Conservation (phyloP, 2,888 invertebrate species). For the Cosmorhoe ocellata region DNA sequence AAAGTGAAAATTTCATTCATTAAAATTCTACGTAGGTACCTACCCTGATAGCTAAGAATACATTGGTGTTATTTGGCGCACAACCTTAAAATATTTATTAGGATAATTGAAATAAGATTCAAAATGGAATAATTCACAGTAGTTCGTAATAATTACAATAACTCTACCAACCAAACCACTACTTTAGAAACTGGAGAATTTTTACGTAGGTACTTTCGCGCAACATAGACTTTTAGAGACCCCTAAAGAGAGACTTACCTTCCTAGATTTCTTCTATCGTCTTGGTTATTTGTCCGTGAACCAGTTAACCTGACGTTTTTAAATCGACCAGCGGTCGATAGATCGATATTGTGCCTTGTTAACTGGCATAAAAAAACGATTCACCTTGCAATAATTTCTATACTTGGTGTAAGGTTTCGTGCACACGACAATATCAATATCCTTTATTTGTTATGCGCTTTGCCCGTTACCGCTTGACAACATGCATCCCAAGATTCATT, state of each 20-base stretch:
- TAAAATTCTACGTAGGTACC: not conserved
- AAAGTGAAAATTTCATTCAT: constrained; percentile 34
- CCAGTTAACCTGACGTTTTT: constrained; percentile 69
- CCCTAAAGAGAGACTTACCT: no score
- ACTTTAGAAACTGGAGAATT: no score
- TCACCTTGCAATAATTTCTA: constrained; percentile 31
- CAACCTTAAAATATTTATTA: no score
- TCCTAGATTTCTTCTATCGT: not conserved
- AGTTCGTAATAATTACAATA: no score
- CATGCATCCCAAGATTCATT: constrained; percentile 15
- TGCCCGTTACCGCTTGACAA: constrained; percentile 32
- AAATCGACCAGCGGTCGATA: constrained; percentile 61
- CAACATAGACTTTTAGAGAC: no score
- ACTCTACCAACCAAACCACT: no score
- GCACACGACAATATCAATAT: constrained; percentile 41
- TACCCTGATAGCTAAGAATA: no score
- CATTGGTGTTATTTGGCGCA: no score
- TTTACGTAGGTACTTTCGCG: no score
- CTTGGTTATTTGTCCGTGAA: constrained; percentile 62
- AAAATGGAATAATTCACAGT: no score
- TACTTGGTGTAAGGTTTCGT: constrained; percentile 28
- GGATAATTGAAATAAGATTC: no score
- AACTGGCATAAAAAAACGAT: constrained; percentile 23
- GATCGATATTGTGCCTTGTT: constrained; percentile 31
- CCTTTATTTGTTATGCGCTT: constrained; percentile 35